Evolutionary conservation across 2,797 vertebrate genomes (phyloP).

Genomic region (Pipistrellus pipistrellus): DNA sequence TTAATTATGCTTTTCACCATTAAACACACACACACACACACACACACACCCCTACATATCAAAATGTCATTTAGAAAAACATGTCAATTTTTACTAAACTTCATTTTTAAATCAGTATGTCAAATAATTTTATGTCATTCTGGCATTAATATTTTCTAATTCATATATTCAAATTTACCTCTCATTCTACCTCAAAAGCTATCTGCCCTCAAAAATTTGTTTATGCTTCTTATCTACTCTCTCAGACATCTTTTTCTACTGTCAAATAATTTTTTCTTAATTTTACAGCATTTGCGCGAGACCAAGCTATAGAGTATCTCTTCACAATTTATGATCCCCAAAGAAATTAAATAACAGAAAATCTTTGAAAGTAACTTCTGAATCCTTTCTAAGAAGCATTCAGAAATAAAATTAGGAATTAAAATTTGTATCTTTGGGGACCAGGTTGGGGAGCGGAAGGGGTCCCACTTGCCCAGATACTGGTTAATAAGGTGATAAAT

Average conservation of each 20-base stretch:
- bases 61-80: constrained; percentile 10
- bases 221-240: background rate
- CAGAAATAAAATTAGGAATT: constrained; percentile 23
- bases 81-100: background rate
- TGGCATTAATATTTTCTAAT: constrained; percentile 24
- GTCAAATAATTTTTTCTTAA: background rate
- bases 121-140: background rate
- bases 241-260: background rate
- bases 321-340: background rate
- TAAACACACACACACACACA: background rate
- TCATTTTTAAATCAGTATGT: background rate
- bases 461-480: background rate
- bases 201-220: constrained; percentile 9
- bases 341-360: constrained; percentile 38
- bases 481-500: background rate
- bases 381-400: background rate
- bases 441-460: background rate
- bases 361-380: background rate
- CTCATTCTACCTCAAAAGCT: background rate
- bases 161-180: constrained; percentile 15
- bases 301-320: background rate
- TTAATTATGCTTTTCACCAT: constrained; percentile 14
- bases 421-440: constrained; percentile 36
- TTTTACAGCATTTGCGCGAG: constrained; percentile 42
- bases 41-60: background rate